phyloP scores from a whole-genome alignment of 2,113 vertebrate genomes.

The Numenius arquata region DNA sequence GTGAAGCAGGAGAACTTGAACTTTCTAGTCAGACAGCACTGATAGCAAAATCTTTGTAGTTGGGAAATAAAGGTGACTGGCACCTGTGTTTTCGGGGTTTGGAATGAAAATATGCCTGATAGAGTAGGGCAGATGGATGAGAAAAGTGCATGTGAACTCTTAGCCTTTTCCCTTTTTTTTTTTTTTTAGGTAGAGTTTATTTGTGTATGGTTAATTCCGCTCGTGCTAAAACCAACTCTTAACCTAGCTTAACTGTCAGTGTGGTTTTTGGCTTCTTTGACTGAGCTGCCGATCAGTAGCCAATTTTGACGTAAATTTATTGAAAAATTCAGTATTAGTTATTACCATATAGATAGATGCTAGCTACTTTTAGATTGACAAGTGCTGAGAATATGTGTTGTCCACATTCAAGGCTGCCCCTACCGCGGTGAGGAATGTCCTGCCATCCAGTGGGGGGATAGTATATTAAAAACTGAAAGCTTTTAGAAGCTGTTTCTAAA shows the following conservation, averaged over 20 bases:
- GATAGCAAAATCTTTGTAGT: background rate
- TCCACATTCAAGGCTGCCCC: background rate
- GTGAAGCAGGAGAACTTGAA: background rate
- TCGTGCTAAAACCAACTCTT: background rate
- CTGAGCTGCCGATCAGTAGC: background rate
- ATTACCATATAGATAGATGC: background rate
- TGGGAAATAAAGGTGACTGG: background rate
- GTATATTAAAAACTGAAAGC: background rate
- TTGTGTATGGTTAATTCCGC: background rate
- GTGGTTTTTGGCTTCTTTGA: background rate
- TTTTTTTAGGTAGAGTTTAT: background rate
- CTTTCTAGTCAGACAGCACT: background rate
- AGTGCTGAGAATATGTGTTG: background rate
- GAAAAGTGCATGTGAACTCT: background rate
- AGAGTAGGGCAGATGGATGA: background rate
- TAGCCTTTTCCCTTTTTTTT: background rate
- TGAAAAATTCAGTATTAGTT: background rate
- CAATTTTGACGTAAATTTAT: background rate
- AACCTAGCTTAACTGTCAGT: background rate
- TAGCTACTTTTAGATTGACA: background rate
- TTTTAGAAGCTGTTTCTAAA: background rate
- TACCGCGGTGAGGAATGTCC: background rate
- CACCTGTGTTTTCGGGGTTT: background rate
- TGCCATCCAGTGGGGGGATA: fast-evolving
- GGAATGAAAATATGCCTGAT: background rate